phyloP scores from a whole-genome alignment of 2,888 invertebrate genomes.

The Palloptera scutellata region DNA sequence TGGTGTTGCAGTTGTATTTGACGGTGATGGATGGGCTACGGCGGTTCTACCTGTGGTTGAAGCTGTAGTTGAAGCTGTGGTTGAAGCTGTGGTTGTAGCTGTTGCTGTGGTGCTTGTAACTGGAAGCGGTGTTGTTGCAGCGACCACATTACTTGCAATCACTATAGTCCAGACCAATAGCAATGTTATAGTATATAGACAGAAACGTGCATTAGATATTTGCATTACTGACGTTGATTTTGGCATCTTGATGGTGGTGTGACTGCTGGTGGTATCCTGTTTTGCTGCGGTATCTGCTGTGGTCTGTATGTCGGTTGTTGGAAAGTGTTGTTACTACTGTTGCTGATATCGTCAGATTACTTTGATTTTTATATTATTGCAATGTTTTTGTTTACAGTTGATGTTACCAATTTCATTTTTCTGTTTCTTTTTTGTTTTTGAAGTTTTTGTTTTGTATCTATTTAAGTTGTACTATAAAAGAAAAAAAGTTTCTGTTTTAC shows the following conservation, averaged over 20 bases:
- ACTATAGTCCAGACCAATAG: slow-evolving; percentile 39
- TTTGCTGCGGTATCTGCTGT: not conserved
- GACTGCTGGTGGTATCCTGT: not conserved
- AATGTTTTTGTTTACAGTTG: not conserved
- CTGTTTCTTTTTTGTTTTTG: slow-evolving; percentile 22
- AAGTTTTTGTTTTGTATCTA: slow-evolving; percentile 3
- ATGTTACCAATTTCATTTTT: not conserved
- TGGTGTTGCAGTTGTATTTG: too few species aligned
- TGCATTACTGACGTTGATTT: not conserved
- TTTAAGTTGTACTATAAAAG: not conserved
- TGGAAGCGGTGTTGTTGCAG: too few species aligned
- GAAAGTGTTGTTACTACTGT: not conserved
- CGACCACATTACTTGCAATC: not conserved
- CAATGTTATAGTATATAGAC: slow-evolving; percentile 32
- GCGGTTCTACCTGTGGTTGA: slow-evolving; percentile 10
- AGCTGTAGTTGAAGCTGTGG: slow-evolving; percentile 19
- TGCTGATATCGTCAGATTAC: slow-evolving; percentile 3
- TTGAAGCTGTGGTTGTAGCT: not conserved
- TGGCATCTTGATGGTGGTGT: slow-evolving; percentile 9
- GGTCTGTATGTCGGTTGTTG: not conserved
- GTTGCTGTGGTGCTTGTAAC: slow-evolving; percentile 2
- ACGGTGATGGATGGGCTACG: not conserved
- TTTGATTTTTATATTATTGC: not conserved
- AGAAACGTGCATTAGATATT: slow-evolving; percentile 34
- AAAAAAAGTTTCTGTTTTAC: not conserved